A percentile compares a stretch with the other conserved stretches of the same genome.
phyloP scores from a whole-genome alignment of 2,888 invertebrate genomes.

The Lasioglossum marginatum region DNA sequence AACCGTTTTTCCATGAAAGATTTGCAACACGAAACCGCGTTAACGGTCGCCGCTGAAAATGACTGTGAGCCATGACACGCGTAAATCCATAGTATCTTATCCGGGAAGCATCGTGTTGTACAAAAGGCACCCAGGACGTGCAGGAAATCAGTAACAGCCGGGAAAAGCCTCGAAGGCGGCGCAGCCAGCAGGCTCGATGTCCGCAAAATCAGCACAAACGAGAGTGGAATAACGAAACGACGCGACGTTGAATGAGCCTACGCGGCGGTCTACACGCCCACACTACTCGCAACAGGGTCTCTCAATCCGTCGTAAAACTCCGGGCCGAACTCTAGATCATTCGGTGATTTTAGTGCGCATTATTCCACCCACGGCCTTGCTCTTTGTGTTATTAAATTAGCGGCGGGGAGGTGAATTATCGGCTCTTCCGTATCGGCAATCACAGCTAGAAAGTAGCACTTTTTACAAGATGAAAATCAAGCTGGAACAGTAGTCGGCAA shows the following conservation, averaged over 20 bases:
- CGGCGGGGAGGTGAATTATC: background rate
- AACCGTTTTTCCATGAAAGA: slow-evolving; percentile 3
- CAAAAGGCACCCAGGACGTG: slow-evolving; percentile 52
- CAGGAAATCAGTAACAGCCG: slow-evolving; percentile 43
- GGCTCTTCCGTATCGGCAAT: background rate
- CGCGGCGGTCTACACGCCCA: slow-evolving; percentile 44
- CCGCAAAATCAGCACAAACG: slow-evolving; percentile 59
- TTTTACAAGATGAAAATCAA: no score
- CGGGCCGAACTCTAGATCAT: background rate
- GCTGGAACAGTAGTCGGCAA: no score
- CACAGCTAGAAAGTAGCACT: background rate
- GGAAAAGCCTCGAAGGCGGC: slow-evolving; percentile 45
- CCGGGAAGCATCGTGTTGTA: slow-evolving; percentile 50
- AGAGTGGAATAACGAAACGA: slow-evolving; percentile 65
- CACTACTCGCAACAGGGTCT: slow-evolving; percentile 13
- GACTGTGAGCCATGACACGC: slow-evolving; percentile 40
- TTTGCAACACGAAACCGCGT: slow-evolving; percentile 12
- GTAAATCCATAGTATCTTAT: slow-evolving; percentile 40
- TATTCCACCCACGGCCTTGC: background rate
- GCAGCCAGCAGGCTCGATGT: slow-evolving; percentile 9
- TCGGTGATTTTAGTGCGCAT: slow-evolving; percentile 6
- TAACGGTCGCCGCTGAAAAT: slow-evolving; percentile 45
- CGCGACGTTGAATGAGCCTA: slow-evolving; percentile 65
- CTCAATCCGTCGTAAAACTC: slow-evolving; percentile 8
- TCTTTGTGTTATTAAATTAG: slow-evolving; percentile 7